Evolutionary conservation across 64 coral and sea anemone species (phyloP).

Genomic region (Pocillopora damicornis): DNA sequence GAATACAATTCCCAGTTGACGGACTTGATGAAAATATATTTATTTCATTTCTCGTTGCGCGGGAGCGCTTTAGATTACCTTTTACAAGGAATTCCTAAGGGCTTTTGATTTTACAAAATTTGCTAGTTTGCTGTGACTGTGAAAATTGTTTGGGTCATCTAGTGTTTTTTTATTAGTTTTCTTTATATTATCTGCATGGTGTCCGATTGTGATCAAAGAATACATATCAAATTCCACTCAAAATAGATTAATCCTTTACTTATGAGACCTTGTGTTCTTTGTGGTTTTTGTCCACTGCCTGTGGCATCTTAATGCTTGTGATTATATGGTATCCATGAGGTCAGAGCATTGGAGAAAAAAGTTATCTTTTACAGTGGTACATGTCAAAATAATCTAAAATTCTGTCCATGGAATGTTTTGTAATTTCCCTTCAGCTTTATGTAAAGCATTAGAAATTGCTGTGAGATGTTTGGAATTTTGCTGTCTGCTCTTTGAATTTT

Average conservation of each 20-base stretch:
- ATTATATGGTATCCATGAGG: not conserved
- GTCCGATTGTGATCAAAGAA: slow-evolving; percentile 13
- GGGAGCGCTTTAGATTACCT: not conserved
- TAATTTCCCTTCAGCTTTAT: not conserved
- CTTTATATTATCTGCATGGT: slow-evolving; percentile 19
- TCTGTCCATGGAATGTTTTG: not conserved
- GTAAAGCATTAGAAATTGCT: not conserved
- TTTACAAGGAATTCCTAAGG: not conserved
- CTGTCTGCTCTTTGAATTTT: slow-evolving; percentile 3
- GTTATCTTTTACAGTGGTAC: not conserved
- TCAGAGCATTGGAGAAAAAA: not conserved
- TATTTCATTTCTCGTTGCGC: not conserved
- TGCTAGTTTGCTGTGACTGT: not conserved
- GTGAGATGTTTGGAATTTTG: not conserved
- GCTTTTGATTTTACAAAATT: not conserved
- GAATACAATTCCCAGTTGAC: not conserved
- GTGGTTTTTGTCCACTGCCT: slow-evolving; percentile 10
- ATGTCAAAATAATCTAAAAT: not conserved
- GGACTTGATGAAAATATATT: not conserved
- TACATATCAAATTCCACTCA: not conserved
- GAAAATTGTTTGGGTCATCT: slow-evolving; percentile 20
- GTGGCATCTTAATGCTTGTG: not conserved
- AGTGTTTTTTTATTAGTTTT: slow-evolving; percentile 13
- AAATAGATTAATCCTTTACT: slow-evolving; percentile 8
- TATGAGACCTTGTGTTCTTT: slow-evolving; percentile 5